Percentiles rank a stretch among this genome's conserved stretches.
Evolutionary conservation across 1,140 invertebrate genomes (phyloP).

Genomic region (Leptinotarsa texana): DNA sequence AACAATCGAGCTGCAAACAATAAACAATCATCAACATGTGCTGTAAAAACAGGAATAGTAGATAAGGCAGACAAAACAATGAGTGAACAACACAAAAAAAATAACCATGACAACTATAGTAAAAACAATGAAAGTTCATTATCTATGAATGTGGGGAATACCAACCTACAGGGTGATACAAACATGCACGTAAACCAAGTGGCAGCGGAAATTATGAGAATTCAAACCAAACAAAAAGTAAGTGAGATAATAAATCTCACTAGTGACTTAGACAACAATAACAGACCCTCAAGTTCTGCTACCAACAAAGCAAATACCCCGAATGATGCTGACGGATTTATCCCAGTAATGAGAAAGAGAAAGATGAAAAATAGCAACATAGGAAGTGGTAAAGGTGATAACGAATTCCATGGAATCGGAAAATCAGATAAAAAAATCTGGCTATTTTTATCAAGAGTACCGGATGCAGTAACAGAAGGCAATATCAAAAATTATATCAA

Average conservation of each 20-base stretch:
- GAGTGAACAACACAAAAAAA: background rate
- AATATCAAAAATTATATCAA: conserved; percentile 19
- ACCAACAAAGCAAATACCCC: background rate
- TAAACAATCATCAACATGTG: background rate
- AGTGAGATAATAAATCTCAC: background rate
- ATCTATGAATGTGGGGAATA: background rate
- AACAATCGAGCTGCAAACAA: background rate
- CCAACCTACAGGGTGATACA: conserved; percentile 10
- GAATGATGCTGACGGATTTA: background rate
- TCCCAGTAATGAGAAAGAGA: background rate
- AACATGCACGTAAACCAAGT: conserved; percentile 7
- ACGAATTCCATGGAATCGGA: conserved; percentile 7
- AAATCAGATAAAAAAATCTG: conserved; percentile 9
- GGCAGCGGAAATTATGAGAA: conserved; percentile 12
- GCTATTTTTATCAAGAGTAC: conserved; percentile 20
- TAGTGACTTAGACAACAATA: background rate
- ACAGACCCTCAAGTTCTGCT: background rate
- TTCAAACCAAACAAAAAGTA: conserved; percentile 19
- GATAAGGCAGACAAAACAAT: conserved; percentile 13
- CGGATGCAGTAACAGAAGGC: conserved; percentile 9
- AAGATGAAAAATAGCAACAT: conserved; percentile 15
- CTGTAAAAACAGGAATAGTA: background rate
- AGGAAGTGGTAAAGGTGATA: conserved; percentile 17
- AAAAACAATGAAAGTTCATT: background rate
- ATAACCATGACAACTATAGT: background rate